Evolutionary conservation across 2,113 vertebrate species (phyloP).

Genomic region (Meriones unguiculatus): DNA sequence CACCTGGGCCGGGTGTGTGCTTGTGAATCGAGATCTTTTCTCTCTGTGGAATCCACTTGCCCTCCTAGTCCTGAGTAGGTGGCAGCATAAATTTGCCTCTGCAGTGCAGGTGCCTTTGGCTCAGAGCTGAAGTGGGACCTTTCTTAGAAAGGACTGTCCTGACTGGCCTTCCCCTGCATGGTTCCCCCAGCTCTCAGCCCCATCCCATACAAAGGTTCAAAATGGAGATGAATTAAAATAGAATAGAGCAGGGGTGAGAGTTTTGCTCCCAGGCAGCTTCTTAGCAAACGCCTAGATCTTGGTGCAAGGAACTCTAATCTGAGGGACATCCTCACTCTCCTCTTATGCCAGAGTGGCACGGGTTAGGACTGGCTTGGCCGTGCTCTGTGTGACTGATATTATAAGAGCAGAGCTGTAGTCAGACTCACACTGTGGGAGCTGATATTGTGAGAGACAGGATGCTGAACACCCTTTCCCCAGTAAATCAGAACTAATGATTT

Average conservation of each 20-base stretch:
- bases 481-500: background rate
- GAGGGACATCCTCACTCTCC: background rate
- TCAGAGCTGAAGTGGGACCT: background rate
- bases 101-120: background rate
- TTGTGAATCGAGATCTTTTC: background rate
- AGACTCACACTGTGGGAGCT: background rate
- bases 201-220: background rate
- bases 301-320: background rate
- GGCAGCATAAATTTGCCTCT: background rate
- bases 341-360: background rate
- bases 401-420: background rate
- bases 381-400: background rate
- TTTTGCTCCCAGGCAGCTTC: background rate
- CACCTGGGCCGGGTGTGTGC: rapidly evolving
- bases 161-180: background rate
- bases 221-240: background rate
- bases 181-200: background rate
- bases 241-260: background rate
- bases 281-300: background rate
- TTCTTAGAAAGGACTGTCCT: background rate
- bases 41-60: background rate
- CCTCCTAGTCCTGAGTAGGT: background rate
- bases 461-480: background rate
- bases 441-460: background rate
- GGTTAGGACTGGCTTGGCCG: background rate